Conservation (phyloP, 2,797 vertebrate species). For the Simalia tracyae region DNA sequence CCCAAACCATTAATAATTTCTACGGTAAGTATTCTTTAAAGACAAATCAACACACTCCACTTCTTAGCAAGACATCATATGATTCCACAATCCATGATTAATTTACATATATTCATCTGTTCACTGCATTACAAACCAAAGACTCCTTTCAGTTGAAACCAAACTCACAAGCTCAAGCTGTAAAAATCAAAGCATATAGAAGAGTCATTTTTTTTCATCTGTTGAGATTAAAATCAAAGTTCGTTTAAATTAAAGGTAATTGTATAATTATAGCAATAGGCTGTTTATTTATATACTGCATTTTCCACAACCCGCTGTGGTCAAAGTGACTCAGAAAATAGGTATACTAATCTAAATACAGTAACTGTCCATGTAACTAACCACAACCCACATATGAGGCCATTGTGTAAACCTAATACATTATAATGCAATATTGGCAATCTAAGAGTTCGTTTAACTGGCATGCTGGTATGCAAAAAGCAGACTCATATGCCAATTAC, state of each 20-base stretch:
- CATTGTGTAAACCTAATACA: not conserved
- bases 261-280: not conserved
- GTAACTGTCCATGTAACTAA: not conserved
- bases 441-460: not conserved
- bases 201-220: not conserved
- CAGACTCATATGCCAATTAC: not conserved
- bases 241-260: not conserved
- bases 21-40: conserved; percentile 40
- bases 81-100: conserved; percentile 17
- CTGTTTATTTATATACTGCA: not conserved
- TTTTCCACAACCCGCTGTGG: not conserved
- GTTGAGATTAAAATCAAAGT: not conserved
- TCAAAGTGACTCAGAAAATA: conserved; percentile 1
- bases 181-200: not conserved
- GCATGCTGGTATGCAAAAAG: not conserved
- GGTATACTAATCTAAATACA: not conserved
- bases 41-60: conserved; percentile 31
- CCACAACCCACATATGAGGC: not conserved
- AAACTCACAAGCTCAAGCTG: not conserved
- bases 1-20: conserved; percentile 42
- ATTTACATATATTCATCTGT: not conserved
- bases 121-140: not conserved
- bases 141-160: not conserved
- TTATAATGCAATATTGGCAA: not conserved
- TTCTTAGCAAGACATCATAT: conserved; percentile 41